Conservation (phyloP, 2,113 vertebrate genomes). For the Platysteira castanea region DNA sequence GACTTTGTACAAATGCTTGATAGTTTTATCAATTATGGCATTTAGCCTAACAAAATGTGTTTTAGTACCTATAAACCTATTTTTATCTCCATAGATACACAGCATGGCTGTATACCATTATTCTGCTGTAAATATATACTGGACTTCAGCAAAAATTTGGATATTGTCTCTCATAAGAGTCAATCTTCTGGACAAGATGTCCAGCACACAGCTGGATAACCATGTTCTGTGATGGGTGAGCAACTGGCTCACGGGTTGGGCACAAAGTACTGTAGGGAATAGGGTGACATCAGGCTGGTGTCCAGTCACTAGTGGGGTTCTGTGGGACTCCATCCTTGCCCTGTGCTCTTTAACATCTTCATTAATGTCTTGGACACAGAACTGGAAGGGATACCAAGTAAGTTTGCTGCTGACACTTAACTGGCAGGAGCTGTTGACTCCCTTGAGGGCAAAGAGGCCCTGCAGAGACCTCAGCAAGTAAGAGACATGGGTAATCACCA, state of each 20-base stretch:
- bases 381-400: too few species aligned
- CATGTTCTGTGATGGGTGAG: accelerated
- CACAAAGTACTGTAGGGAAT: background rate
- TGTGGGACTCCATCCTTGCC: background rate
- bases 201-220: background rate
- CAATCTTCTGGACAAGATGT: too few species aligned
- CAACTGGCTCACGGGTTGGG: background rate
- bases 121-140: background rate
- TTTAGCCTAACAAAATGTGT: background rate
- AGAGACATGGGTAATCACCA: too few species aligned
- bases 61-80: background rate
- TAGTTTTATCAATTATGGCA: background rate
- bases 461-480: background rate
- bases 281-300: background rate
- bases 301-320: background rate
- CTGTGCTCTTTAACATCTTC: background rate
- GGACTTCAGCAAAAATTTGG: background rate
- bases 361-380: too few species aligned
- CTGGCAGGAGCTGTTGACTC: background rate
- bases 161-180: background rate
- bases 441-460: background rate
- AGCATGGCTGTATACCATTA: background rate
- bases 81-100: background rate
- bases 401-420: background rate
- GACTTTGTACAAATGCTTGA: background rate